These are phyloP conservation scores for Chelonoidis abingdonii DNA, from an alignment of 2,113 vertebrate genomes.

Conservation along the genomic window DNA sequence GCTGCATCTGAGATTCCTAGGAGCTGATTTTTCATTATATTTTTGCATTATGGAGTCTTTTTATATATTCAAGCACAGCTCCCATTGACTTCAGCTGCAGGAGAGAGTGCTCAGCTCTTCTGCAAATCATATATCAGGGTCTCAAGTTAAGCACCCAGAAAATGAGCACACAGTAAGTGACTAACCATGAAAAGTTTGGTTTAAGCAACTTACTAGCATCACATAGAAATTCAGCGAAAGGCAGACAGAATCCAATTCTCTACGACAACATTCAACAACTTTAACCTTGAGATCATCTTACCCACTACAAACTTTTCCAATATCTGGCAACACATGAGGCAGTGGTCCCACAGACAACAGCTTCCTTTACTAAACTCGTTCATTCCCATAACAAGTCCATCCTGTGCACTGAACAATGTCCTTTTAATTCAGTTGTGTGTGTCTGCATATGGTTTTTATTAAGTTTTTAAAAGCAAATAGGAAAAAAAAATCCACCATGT, in stretches of 20 bases:
- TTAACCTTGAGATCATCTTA: background rate
- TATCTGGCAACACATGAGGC: background rate
- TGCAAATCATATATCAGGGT: background rate
- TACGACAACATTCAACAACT: background rate
- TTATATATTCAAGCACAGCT: too few relatives aligned
- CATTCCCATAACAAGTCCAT: background rate
- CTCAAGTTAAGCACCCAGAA: background rate
- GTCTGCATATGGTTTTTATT: too few relatives aligned
- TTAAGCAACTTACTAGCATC: background rate
- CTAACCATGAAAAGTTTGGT: background rate
- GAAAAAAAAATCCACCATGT: too few relatives aligned
- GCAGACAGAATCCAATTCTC: background rate
- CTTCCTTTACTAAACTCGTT: background rate
- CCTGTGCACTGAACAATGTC: background rate
- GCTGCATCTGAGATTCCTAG: background rate
- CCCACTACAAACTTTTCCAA: too few relatives aligned
- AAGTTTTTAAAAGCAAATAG: too few relatives aligned
- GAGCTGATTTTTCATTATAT: background rate
- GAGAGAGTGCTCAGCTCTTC: background rate
- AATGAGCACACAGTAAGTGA: background rate
- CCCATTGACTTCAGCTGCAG: background rate
- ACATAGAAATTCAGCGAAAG: background rate
- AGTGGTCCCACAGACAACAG: background rate
- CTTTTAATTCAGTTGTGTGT: too few relatives aligned
- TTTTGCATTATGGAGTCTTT: too few relatives aligned